Percentiles rank a stretch among this genome's conserved stretches.
These are phyloP conservation scores for Lycodopsis pacificus DNA, from an alignment of 2,797 vertebrate genomes.

Conservation along the genomic window DNA sequence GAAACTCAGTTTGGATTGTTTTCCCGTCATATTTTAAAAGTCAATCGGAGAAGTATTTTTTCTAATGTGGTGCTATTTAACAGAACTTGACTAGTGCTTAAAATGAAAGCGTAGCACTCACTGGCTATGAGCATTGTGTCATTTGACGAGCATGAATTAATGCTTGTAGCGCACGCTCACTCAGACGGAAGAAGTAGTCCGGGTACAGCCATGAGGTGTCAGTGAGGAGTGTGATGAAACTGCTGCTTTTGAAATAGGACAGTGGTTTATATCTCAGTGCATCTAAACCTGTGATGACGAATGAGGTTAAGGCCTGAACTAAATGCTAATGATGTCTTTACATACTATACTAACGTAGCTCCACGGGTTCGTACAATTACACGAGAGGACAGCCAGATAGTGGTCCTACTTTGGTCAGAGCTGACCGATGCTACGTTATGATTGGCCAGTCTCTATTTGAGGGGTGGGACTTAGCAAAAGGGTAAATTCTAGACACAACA, in stretches of 20 bases:
- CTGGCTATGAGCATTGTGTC: background rate
- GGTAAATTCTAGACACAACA: too few species aligned
- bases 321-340: background rate
- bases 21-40: background rate
- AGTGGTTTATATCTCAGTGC: background rate
- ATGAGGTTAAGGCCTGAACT: background rate
- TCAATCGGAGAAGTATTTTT: background rate
- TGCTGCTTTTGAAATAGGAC: background rate
- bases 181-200: background rate
- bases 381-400: too few species aligned
- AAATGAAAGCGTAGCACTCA: background rate
- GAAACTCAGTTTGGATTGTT: background rate
- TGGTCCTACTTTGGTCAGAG: too few species aligned
- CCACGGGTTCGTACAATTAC: too few species aligned
- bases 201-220: background rate
- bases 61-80: background rate
- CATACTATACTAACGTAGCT: too few species aligned
- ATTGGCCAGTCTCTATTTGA: too few species aligned
- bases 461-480: too few species aligned
- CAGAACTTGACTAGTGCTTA: background rate
- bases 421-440: too few species aligned
- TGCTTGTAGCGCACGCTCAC: background rate
- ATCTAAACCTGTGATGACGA: background rate
- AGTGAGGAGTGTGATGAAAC: background rate
- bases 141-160: background rate